Percentiles rank a stretch among this genome's conserved stretches.
Evolutionary conservation across 2,888 invertebrate species (phyloP).

Genomic region (Marasmarcha lunaedactyla): DNA sequence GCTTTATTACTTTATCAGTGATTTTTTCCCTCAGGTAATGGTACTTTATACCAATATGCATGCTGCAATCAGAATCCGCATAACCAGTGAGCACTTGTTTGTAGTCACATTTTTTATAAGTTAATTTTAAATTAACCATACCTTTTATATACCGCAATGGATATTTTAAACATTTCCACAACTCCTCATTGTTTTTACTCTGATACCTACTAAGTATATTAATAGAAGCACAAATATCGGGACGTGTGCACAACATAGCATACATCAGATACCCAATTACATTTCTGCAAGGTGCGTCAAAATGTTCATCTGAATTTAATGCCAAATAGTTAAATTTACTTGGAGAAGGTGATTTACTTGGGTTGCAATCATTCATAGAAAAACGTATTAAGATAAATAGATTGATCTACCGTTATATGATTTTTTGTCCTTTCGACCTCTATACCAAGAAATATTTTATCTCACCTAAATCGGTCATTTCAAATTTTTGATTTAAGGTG

Average conservation of each 20-base stretch:
- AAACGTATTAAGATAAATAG: conserved; percentile 16
- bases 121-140: conserved; percentile 19
- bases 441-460: conserved; percentile 12
- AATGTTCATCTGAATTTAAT: conserved; percentile 11
- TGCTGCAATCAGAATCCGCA: conserved; percentile 24
- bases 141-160: conserved; percentile 15
- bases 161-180: conserved; percentile 3
- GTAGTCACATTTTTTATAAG: conserved; percentile 7
- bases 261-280: conserved; percentile 16
- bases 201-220: conserved; percentile 17
- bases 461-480: conserved; percentile 12
- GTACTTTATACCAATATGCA: conserved; percentile 25
- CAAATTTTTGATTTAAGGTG: conserved; percentile 8
- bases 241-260: conserved; percentile 12
- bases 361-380: conserved; percentile 18
- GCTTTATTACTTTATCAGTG: too few species aligned
- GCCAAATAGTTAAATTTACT: conserved; percentile 8
- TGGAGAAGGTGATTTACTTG: conserved; percentile 11
- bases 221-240: conserved; percentile 18
- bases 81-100: conserved; percentile 18
- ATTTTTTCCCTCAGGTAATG: conserved; percentile 15
- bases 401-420: conserved; percentile 11
- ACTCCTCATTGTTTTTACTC: conserved; percentile 2
- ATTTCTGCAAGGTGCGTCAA: conserved; percentile 14
- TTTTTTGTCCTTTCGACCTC: conserved; percentile 3